A percentile compares a stretch with the other conserved stretches of the same genome.
Conservation (phyloP, 1,140 invertebrate genomes). For the Drosophila arawakana region DNA sequence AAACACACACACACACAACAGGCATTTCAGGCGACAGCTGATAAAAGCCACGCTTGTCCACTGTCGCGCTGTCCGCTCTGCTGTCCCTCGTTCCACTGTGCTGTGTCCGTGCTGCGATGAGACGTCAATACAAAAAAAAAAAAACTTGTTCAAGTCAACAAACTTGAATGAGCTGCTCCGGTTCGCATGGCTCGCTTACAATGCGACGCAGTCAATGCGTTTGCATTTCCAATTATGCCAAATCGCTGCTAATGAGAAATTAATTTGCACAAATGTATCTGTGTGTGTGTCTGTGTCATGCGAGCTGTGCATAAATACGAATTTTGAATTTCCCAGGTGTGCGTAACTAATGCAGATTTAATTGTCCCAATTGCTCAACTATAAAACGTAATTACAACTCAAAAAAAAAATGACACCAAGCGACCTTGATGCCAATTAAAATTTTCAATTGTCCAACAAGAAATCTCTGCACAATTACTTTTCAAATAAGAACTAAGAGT, state of each 20-base stretch:
- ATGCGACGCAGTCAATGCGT: conserved; percentile 56
- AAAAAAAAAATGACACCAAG: not conserved
- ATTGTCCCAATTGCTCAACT: conserved; percentile 47
- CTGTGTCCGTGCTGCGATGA: not conserved
- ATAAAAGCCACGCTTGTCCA: conserved; percentile 51
- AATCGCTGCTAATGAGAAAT: conserved; percentile 77
- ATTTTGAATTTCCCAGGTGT: conserved; percentile 36
- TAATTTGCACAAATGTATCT: conserved; percentile 63
- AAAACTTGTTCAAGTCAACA: conserved; percentile 38
- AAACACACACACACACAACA: not conserved
- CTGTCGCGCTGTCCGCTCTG: not conserved
- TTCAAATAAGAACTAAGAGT: not conserved
- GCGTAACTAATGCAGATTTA: conserved; percentile 57
- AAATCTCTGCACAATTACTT: not conserved
- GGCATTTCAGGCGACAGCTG: conserved; percentile 41
- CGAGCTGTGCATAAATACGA: conserved; percentile 45
- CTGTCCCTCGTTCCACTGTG: not conserved
- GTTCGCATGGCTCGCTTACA: conserved; percentile 10
- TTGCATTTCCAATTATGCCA: conserved; percentile 70
- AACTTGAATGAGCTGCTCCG: conserved; percentile 12
- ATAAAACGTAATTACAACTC: conserved; percentile 16
- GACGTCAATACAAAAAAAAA: no score
- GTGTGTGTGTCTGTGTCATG: conserved; percentile 26
- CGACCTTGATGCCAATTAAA: conserved; percentile 7
- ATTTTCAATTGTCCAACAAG: not conserved